Percentiles rank a stretch among this genome's conserved stretches.
phyloP scores from a whole-genome alignment of 2,888 invertebrate genomes.

The Chrysolina americana region DNA sequence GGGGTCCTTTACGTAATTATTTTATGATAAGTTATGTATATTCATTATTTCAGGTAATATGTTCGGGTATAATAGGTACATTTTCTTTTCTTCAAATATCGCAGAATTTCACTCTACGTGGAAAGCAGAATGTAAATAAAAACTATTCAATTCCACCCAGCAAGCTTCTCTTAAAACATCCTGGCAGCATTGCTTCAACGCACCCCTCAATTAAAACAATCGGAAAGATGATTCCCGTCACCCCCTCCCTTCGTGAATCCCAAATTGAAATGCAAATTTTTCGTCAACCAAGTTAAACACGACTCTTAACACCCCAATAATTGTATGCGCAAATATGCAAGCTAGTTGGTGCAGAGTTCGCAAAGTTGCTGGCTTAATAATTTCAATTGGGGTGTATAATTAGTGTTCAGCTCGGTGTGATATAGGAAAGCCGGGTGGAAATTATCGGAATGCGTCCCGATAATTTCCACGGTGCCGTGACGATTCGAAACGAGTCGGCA shows the following conservation, averaged over 20 bases:
- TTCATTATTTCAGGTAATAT: too few species aligned
- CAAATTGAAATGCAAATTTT: conserved; percentile 51
- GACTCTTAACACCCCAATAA: conserved; percentile 50
- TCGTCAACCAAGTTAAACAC: conserved; percentile 46
- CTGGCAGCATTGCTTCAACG: background rate
- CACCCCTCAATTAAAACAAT: conserved; percentile 33
- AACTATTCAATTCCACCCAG: too few species aligned
- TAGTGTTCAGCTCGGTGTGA: conserved; percentile 40
- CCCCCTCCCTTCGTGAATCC: conserved; percentile 40
- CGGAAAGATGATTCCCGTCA: conserved; percentile 34
- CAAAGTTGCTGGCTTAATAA: conserved; percentile 48
- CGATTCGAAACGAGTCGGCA: conserved; percentile 44
- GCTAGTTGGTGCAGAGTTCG: conserved; percentile 48
- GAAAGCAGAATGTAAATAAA: too few species aligned
- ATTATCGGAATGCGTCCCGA: conserved; percentile 36
- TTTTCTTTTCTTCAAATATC: too few species aligned
- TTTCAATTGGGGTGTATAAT: conserved; percentile 47
- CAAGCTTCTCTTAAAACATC: too few species aligned
- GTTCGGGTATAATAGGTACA: too few species aligned
- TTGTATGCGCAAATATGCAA: conserved; percentile 51
- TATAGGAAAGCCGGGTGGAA: conserved; percentile 35
- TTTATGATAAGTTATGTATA: too few species aligned
- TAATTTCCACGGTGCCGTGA: conserved; percentile 40
- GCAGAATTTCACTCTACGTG: too few species aligned
- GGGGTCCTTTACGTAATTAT: too few species aligned